phyloP scores from a whole-genome alignment of 1,140 invertebrate species.

The Papilio polytes region DNA sequence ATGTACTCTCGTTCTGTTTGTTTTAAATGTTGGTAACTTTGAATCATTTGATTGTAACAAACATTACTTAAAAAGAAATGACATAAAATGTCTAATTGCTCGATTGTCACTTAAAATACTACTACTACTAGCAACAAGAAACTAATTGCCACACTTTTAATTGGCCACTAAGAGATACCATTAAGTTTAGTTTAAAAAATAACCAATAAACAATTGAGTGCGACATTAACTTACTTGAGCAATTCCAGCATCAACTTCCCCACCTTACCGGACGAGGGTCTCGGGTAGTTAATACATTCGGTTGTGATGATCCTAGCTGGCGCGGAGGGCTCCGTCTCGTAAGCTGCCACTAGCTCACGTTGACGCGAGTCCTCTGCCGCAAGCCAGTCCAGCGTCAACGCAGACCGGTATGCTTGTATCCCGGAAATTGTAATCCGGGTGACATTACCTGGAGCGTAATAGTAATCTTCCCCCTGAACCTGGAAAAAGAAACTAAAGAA shows the following conservation, averaged over 20 bases:
- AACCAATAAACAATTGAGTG: no score
- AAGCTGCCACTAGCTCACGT: constrained; percentile 62
- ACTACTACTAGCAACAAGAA: no score
- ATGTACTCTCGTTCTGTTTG: no score
- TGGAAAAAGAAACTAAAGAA: constrained; percentile 34
- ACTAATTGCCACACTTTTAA: no score
- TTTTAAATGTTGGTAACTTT: no score
- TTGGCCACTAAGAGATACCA: no score
- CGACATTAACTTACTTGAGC: no score
- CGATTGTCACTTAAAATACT: no score
- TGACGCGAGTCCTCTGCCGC: constrained; percentile 65
- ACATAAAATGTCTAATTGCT: no score
- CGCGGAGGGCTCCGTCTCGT: constrained; percentile 55
- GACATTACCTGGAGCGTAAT: constrained; percentile 60
- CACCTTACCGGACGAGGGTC: constrained; percentile 64
- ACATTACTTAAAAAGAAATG: no score
- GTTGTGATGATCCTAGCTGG: constrained; percentile 54
- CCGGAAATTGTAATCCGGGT: constrained; percentile 56
- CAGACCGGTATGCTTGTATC: constrained; percentile 66
- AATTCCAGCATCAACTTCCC: constrained; percentile 70
- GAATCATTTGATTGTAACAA: no score
- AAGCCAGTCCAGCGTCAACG: constrained; percentile 71
- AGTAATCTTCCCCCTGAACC: constrained; percentile 58
- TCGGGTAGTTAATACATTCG: constrained; percentile 63
- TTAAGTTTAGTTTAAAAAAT: no score